These are phyloP conservation scores for Onychostruthus taczanowskii DNA, from an alignment of 2,113 vertebrate species.

Conservation along the genomic window DNA sequence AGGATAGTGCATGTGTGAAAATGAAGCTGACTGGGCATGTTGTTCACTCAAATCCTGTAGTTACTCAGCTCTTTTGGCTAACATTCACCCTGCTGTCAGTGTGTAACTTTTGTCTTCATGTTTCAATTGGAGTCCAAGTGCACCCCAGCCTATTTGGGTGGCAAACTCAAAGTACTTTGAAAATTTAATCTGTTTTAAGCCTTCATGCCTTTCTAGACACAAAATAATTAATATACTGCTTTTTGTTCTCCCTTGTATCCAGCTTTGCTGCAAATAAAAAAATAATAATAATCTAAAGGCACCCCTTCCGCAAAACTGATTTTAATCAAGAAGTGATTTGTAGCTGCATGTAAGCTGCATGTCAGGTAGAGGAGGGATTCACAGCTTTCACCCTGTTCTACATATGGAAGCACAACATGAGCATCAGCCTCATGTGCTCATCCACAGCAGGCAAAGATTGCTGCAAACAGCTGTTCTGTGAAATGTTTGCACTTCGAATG, in stretches of 20 bases:
- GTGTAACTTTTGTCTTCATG: neutral
- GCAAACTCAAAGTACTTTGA: neutral
- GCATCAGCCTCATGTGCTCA: neutral
- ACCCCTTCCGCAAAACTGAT: neutral
- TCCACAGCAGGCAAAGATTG: neutral
- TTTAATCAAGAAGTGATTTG: constrained; percentile 24
- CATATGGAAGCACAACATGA: neutral
- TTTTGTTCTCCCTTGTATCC: neutral
- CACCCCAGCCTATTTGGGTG: neutral
- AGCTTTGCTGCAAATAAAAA: neutral
- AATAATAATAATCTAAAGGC: neutral
- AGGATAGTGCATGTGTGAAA: neutral
- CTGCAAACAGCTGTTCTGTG: neutral
- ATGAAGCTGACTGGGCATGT: neutral
- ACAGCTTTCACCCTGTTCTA: neutral
- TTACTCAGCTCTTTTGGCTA: neutral
- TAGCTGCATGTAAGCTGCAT: neutral
- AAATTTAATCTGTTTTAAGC: neutral
- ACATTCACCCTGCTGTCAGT: neutral
- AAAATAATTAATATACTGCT: neutral
- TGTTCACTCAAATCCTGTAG: neutral
- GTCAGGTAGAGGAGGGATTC: neutral
- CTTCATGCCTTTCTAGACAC: neutral
- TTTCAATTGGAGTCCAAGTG: neutral
- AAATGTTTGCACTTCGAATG: neutral